Conservation (phyloP, 64 coral and sea anemone species). For the Dendrophyllia cribrosa region DNA sequence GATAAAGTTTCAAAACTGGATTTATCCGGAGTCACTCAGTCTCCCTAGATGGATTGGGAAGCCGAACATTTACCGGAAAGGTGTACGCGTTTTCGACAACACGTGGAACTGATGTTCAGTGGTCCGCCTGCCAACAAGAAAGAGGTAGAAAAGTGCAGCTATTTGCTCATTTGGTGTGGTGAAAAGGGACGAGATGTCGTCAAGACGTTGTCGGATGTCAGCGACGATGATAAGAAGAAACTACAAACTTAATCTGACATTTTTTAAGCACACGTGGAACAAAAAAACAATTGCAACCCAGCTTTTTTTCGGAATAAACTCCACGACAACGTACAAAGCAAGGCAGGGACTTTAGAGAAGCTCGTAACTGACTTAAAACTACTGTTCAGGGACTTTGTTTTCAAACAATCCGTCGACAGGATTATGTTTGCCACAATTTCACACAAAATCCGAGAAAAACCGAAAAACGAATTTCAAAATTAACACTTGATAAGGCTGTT, state of each 20-base stretch:
- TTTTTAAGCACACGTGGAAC: conserved; percentile 54
- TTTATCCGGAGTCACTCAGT: too few relatives aligned
- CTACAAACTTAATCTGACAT: background rate
- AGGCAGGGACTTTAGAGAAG: conserved; percentile 36
- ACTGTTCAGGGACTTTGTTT: conserved; percentile 21
- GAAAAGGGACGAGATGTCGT: conserved; percentile 62
- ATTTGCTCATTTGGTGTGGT: conserved; percentile 52
- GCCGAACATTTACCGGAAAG: too few relatives aligned
- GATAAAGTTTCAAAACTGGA: too few relatives aligned
- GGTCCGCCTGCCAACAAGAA: background rate
- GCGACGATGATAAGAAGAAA: conserved; percentile 58
- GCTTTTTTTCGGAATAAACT: conserved; percentile 53
- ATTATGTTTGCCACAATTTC: background rate
- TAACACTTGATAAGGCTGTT: too few relatives aligned
- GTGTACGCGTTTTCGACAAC: too few relatives aligned
- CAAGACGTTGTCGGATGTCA: conserved; percentile 53
- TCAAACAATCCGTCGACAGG: conserved; percentile 20
- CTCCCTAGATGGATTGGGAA: too few relatives aligned
- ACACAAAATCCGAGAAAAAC: too few relatives aligned
- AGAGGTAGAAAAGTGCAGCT: conserved; percentile 54
- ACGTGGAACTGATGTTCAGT: conserved; percentile 30
- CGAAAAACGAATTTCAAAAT: too few relatives aligned
- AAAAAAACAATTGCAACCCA: conserved; percentile 45
- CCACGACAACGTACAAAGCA: conserved; percentile 40
- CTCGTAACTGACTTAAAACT: conserved; percentile 29